Conservation (phyloP, 2,888 invertebrate genomes). For the Tromatobia lineatoria region DNA sequence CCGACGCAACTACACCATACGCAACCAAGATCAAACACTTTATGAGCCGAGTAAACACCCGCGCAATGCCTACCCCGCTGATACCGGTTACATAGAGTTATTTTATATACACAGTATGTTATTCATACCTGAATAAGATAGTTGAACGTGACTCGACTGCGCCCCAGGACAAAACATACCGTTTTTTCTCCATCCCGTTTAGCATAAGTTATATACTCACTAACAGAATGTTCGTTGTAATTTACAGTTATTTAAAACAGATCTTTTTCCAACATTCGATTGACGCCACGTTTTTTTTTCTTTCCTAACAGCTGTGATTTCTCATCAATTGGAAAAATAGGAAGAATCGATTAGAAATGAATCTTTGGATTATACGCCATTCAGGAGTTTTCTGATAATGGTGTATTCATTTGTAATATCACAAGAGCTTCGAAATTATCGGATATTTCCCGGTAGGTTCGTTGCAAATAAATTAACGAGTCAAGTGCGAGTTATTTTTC, state of each 20-base stretch:
- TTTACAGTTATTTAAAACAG: neutral
- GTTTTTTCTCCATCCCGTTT: neutral
- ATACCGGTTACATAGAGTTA: slow-evolving; percentile 35
- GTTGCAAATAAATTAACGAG: too few species aligned
- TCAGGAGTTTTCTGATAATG: too few species aligned
- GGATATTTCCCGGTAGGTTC: too few species aligned
- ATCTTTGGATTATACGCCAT: too few species aligned
- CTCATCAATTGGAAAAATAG: too few species aligned
- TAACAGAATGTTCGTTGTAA: neutral
- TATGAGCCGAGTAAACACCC: slow-evolving; percentile 65
- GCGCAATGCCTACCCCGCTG: slow-evolving; percentile 47
- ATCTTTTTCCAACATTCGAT: too few species aligned
- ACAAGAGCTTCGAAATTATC: too few species aligned
- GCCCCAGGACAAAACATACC: neutral
- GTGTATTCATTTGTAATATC: too few species aligned
- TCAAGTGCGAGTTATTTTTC: too few species aligned
- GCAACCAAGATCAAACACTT: slow-evolving; percentile 57
- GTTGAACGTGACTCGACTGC: neutral
- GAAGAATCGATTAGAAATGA: too few species aligned
- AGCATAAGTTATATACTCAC: neutral
- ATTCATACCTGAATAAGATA: slow-evolving; percentile 12
- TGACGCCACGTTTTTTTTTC: too few species aligned
- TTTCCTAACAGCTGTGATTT: too few species aligned
- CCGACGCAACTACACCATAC: slow-evolving; percentile 55
- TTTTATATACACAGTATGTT: slow-evolving; percentile 4